Conservation (phyloP, 2,888 invertebrate genomes). For the Drosophila kambysellisi region DNA sequence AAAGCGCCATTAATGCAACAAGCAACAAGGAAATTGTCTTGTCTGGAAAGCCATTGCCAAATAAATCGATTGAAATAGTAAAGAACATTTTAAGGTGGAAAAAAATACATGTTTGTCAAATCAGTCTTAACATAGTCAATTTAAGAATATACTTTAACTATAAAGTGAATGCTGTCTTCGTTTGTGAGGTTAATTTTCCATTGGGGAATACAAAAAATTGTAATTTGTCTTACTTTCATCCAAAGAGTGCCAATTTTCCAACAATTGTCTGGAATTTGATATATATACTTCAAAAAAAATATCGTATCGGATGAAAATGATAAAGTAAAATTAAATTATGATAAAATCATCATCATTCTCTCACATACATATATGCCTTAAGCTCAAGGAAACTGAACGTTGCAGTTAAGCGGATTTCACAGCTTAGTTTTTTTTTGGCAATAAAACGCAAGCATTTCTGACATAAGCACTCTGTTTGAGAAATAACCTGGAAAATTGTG, state of each 20-base stretch:
- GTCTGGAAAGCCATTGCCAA: neutral
- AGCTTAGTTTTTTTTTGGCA: neutral
- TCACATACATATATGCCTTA: neutral
- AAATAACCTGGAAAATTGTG: conserved; percentile 10
- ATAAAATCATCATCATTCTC: neutral
- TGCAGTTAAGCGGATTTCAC: neutral
- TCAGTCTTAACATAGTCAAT: neutral
- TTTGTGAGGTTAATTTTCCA: neutral
- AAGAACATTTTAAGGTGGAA: too few relatives aligned
- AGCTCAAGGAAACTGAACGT: neutral
- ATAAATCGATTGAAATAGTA: neutral
- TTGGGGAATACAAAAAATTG: neutral
- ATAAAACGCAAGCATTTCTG: neutral
- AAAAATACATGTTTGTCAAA: too few relatives aligned
- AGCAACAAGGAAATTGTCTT: conserved; percentile 3
- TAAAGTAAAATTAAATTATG: neutral
- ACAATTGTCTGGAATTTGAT: neutral
- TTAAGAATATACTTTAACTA: neutral
- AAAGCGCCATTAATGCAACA: neutral
- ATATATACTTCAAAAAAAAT: neutral
- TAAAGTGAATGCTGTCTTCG: neutral
- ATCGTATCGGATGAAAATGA: neutral
- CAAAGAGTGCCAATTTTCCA: neutral
- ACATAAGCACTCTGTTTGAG: neutral
- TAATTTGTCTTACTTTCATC: neutral